Evolutionary conservation across 2,888 invertebrate species (phyloP), one percentile per base, ranked within the genome.

Genomic region (Amblyjoppa fuscipennis): DNA sequence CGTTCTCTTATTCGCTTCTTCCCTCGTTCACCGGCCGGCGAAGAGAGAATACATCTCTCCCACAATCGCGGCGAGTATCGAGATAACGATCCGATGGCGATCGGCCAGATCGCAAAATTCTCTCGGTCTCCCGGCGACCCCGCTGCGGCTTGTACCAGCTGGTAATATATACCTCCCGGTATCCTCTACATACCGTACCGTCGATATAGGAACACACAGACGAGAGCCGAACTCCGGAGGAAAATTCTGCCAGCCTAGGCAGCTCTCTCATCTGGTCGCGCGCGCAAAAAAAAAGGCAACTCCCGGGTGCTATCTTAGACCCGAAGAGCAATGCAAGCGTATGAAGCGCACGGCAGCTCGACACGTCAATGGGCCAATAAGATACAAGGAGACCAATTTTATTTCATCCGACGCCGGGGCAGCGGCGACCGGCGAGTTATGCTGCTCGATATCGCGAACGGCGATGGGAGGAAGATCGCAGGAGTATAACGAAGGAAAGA

Each of bases 11-110:
- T 76, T 64, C 84, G 68, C 68, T 75, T 70, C 70, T 75, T 69
- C 61, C 45, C 66, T 73, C 76, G 81, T 78, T 78, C 68, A n/a
- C 64, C 64, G 31, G 16, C 34, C 34, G 16, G 64, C 28, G 3
- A 11, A 56, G 59, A 59, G 64, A 66, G 59, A 74, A 73, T 66
- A 77, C 77, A 73, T 76, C 75, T 86, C 83, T 69, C 82, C 69
- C 74, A 81, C 87, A 84, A 86, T 87, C 85, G 87, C 85, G 76
- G 81, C 77, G 76, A 87, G 86, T 86, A 86, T 84, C 81, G 82
- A 84, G 85, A 88, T 87, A 85, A 87, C 87, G 80, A 88, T 88
- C 87, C 83, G 83, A 87, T 85, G 83, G 86, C 84, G 86, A 84
- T 87, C 85, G 79, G 86, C 86, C 86, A 86, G 86, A 83, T 83